Evolutionary conservation across 2,113 vertebrate species (phyloP).

Genomic region (Oenanthe oenanthe): DNA sequence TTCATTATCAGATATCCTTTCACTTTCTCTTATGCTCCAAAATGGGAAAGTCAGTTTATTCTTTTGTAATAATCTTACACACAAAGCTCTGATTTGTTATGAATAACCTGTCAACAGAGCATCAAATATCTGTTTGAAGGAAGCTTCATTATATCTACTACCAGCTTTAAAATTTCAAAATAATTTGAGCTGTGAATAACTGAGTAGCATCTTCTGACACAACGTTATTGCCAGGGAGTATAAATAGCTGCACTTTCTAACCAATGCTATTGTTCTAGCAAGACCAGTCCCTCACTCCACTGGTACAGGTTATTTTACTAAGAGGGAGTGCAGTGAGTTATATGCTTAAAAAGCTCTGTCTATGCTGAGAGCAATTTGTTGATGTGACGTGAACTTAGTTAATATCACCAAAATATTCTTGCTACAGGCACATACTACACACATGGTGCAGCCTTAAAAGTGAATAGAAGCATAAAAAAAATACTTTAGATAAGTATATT

Average conservation of each 20-base stretch:
- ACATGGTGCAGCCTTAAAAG: neutral
- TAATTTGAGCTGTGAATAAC: neutral
- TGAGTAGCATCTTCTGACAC: neutral
- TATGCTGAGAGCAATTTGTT: neutral
- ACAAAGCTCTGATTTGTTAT: neutral
- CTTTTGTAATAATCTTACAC: neutral
- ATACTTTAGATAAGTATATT: neutral
- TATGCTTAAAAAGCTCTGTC: neutral
- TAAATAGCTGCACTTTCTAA: neutral
- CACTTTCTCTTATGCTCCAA: neutral
- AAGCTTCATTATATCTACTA: neutral
- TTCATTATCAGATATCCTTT: neutral
- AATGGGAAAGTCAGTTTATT: neutral
- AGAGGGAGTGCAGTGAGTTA: neutral
- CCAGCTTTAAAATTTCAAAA: neutral
- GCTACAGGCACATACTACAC: neutral
- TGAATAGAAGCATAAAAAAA: neutral
- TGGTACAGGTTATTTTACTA: neutral
- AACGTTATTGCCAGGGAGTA: accelerated
- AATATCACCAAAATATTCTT: neutral
- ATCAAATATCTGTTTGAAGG: neutral
- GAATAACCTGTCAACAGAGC: neutral
- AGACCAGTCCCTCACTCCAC: neutral
- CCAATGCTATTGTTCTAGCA: neutral
- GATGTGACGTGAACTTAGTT: neutral